Evolutionary conservation across 37 sponge, comb jelly and placozoan species (phyloP), one percentile per base, ranked within the genome.

Genomic region (Petrosia ficiformis): DNA sequence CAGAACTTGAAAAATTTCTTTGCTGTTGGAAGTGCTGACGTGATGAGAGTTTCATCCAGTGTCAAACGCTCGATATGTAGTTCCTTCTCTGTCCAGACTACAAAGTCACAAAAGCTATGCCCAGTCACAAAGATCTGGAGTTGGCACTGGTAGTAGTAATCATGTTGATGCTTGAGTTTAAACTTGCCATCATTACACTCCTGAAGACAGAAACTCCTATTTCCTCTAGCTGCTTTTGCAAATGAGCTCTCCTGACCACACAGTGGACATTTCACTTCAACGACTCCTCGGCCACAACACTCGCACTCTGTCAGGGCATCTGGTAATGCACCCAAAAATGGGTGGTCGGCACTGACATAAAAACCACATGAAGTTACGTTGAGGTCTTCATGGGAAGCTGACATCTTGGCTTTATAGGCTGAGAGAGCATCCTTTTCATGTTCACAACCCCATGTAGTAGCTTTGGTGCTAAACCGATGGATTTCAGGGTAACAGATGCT

Each of bases 111-210:
- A 43, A 60, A 80, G 3, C n/a, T 11, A 1, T 61, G 39, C 1
- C 14, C 31, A 28, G 72, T 80, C 2, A 32, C 72, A 37, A 59
- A 57, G 65, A 80, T 58, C 34, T 80, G 80, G 26, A 80, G 65
- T 72, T 80, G 80, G 44, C 72, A 71, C 72, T 80, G 80, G 31
- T 59, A 80, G 64, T 80, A 80, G 25, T 80, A 80, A 24, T 44
- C 5, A 33, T 80, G 80, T 2, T 57, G 16, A 22, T 14, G 59
- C 42, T 80, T 70, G 4, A 80, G 43, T 3, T 10, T 11, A 8
- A 59, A 35, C n/a, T 39, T 56, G 44, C 72, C 80, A 3, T 44
- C 64, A 35, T n/a, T 1, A 24, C 37, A 44, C 39, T 8, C 25
- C 14, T 57, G 48, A 4, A 80, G 80, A 38, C 72, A 80, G 65